phyloP scores from a whole-genome alignment of 1,140 invertebrate genomes.

The Matsumurasca onukii region DNA sequence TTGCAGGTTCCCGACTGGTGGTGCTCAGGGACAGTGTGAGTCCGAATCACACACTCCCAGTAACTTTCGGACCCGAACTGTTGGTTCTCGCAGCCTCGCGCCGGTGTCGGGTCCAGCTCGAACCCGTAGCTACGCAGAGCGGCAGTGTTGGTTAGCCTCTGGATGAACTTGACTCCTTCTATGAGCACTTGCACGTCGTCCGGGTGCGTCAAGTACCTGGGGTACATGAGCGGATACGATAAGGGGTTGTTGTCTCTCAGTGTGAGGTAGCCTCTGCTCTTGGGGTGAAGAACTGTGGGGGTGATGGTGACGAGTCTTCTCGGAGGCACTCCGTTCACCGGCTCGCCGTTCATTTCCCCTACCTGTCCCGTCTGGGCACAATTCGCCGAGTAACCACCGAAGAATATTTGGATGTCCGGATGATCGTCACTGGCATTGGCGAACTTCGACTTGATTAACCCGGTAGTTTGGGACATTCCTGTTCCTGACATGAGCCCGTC shows the following conservation, averaged over 20 bases:
- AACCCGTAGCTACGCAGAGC: conserved; percentile 46
- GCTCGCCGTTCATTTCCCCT: conserved; percentile 69
- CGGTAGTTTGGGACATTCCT: not conserved
- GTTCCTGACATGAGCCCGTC: conserved; percentile 24
- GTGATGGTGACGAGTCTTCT: conserved; percentile 73
- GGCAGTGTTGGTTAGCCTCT: conserved; percentile 46
- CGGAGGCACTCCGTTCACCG: conserved; percentile 63
- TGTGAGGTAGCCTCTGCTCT: conserved; percentile 47
- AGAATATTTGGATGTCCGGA: conserved; percentile 64
- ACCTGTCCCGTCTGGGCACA: conserved; percentile 70
- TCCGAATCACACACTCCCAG: conserved; percentile 63
- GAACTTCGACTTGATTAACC: conserved; percentile 48
- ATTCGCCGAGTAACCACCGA: conserved; percentile 51
- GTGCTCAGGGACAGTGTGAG: conserved; percentile 63
- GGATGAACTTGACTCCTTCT: conserved; percentile 44
- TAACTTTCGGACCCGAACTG: conserved; percentile 57
- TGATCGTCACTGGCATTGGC: conserved; percentile 72
- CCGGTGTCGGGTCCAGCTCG: conserved; percentile 42
- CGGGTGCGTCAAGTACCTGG: conserved; percentile 48
- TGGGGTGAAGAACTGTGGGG: conserved; percentile 63
- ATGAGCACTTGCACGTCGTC: conserved; percentile 49
- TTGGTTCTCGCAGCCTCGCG: conserved; percentile 51
- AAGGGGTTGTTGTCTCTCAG: conserved; percentile 50
- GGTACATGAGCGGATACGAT: conserved; percentile 54
- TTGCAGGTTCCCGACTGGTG: conserved; percentile 74